Evolutionary conservation across 1,140 invertebrate species (phyloP), one percentile per base, ranked within the genome.

Genomic region (Drosophila ambigua): DNA sequence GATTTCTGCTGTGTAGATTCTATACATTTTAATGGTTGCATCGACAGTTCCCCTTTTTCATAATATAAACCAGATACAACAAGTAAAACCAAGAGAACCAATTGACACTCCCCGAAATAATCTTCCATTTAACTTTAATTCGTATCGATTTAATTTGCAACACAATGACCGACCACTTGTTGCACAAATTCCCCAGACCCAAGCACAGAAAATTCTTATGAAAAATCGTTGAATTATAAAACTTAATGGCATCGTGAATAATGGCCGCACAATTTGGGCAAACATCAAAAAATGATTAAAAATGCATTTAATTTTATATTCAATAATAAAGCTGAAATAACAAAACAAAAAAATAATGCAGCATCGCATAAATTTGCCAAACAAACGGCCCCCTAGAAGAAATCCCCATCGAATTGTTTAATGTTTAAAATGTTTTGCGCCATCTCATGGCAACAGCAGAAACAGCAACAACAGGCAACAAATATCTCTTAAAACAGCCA

Each of bases 241-340:
- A 23, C 46, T 24, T 55, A 68, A 80, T 69, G 60, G 64, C 61
- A 64, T 61, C 65, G 65, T 72, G 63, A 88, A 78, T 75, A 87
- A 82, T 87, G 65, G 72, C 35, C 62, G 45, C 24, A 44, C 65
- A 73, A 67, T 82, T 81, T 75, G 49, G 59, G 53, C 28, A 7
- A 68, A 59, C 74, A 79, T 78, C 74, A 79, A 78, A 77, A 72
- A 71, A 74, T 85, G 85, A 90, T 88, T 89, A 89, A 81, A 80
- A 89, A 74, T 72, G 61, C 69, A 89, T 89, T 79, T 65, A 77
- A 77, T 80, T 78, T 87, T 79, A 79, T 89, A 73, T 71, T 62
- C 80, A 62, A 83, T 79, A 78, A 78, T 75, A 80, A 87, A 78
- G 64, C 51, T 63, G 43, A 79, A 78, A 13, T 39, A 39, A 39